These are phyloP conservation scores for Ianthella basta DNA, from an alignment of 37 sponge, comb jelly and placozoan genomes.

Conservation along the genomic window DNA sequence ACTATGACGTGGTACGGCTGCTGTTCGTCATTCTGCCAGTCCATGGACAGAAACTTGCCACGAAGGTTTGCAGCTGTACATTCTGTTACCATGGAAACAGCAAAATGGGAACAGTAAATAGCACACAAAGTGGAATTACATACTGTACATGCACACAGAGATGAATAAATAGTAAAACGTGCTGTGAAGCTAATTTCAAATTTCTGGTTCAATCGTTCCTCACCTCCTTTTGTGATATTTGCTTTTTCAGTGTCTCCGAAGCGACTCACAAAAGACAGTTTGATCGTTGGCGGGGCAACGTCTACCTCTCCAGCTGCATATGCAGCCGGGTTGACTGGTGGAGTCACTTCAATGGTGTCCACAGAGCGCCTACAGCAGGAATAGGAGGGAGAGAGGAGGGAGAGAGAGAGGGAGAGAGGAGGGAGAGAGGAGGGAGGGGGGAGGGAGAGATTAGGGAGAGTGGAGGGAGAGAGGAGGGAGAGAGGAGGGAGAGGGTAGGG, in stretches of 20 bases:
- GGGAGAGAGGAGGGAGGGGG: no score
- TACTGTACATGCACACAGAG: no score
- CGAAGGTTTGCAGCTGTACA: not conserved
- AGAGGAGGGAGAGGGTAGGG: no score
- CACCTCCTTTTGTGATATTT: not conserved
- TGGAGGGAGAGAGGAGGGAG: no score
- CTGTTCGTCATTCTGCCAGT: slow-evolving; percentile 74
- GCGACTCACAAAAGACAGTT: not conserved
- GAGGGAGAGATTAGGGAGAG: no score
- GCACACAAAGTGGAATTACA: no score
- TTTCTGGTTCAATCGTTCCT: not conserved
- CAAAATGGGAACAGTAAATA: no score
- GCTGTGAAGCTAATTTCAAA: no score
- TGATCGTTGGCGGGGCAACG: not conserved
- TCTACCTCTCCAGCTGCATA: not conserved
- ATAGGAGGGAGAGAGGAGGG: no score
- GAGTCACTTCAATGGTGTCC: not conserved
- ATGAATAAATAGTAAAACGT: no score
- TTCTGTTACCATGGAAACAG: not conserved
- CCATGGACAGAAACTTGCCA: slow-evolving; percentile 65
- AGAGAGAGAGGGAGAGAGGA: no score
- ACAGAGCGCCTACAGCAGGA: slow-evolving; percentile 13
- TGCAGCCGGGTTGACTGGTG: not conserved
- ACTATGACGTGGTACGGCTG: slow-evolving; percentile 31
- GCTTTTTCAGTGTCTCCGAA: slow-evolving; percentile 11